These are phyloP conservation scores for Tinea trinotella DNA, from an alignment of 2,888 invertebrate genomes.

Conservation along the genomic window DNA sequence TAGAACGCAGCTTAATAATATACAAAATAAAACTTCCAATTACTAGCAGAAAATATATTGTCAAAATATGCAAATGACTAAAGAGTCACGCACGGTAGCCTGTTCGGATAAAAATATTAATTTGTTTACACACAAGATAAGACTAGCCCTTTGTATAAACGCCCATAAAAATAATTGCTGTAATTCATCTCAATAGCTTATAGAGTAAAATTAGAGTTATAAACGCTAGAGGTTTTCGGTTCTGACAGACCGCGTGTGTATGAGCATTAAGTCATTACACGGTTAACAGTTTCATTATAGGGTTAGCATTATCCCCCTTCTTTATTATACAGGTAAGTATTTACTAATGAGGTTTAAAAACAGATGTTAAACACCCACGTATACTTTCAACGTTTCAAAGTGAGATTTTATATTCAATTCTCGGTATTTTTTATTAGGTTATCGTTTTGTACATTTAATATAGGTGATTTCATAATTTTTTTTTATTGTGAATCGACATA, in stretches of 20 bases:
- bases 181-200: slow-evolving; percentile 53
- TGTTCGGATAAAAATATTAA: slow-evolving; percentile 36
- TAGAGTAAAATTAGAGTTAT: slow-evolving; percentile 38
- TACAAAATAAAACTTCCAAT: not conserved
- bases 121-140: slow-evolving; percentile 50
- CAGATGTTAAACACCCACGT: slow-evolving; percentile 13
- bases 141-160: slow-evolving; percentile 36
- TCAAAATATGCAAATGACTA: slow-evolving; percentile 27
- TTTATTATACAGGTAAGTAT: slow-evolving; percentile 11
- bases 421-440: no score
- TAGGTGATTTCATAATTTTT: no score
- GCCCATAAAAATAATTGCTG: slow-evolving; percentile 53
- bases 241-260: slow-evolving; percentile 1
- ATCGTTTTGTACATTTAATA: no score
- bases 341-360: slow-evolving; percentile 10
- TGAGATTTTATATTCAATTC: not conserved
- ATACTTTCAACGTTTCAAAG: not conserved
- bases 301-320: slow-evolving; percentile 19
- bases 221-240: slow-evolving; percentile 1
- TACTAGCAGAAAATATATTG: slow-evolving; percentile 21
- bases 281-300: slow-evolving; percentile 30
- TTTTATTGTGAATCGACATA: no score
- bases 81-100: slow-evolving; percentile 32
- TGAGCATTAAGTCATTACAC: slow-evolving; percentile 31
- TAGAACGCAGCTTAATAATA: not conserved